Percentiles rank a stretch among this genome's conserved stretches.
These are phyloP conservation scores for Parelbella ahira DNA, from an alignment of 2,888 invertebrate genomes.

Conservation along the genomic window DNA sequence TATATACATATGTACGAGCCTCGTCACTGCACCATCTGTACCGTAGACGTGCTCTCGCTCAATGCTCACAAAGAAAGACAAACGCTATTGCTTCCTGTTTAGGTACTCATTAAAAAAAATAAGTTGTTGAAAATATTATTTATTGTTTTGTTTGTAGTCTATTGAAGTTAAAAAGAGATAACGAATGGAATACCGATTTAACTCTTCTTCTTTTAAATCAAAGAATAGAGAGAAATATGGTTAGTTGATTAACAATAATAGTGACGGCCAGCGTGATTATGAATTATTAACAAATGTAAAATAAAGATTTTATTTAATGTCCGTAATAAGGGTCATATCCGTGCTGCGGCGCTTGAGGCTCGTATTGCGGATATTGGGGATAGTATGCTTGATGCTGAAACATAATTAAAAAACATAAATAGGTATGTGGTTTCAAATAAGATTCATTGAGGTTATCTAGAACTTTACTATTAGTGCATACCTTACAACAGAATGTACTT, in stretches of 20 bases:
- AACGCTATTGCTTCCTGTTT: too few species aligned
- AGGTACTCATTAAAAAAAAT: too few species aligned
- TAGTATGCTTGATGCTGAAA: slow-evolving; percentile 31
- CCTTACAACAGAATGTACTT: slow-evolving; percentile 12
- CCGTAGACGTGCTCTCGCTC: too few species aligned
- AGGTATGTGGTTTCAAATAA: too few species aligned
- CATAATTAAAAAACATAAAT: slow-evolving; percentile 14
- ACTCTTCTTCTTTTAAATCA: slow-evolving; percentile 29
- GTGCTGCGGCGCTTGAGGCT: slow-evolving; percentile 35
- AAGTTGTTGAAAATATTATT: too few species aligned
- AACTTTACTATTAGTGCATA: slow-evolving; percentile 15
- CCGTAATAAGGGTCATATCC: slow-evolving; percentile 65
- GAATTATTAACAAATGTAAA: too few species aligned
- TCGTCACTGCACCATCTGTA: too few species aligned
- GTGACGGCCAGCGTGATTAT: slow-evolving; percentile 29
- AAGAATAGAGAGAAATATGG: slow-evolving; percentile 38
- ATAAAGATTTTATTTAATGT: slow-evolving; percentile 43
- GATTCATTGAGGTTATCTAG: too few species aligned
- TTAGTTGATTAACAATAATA: slow-evolving; percentile 13
- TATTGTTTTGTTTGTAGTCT: too few species aligned
- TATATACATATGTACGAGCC: slow-evolving; percentile 22
- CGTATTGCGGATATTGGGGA: slow-evolving; percentile 32
- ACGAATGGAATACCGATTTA: too few species aligned
- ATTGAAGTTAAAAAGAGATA: too few species aligned
- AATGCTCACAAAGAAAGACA: too few species aligned